Evolutionary conservation across 2,797 vertebrate species (phyloP), one percentile per base, ranked within the genome.

Genomic region (Chaetodon trifasciatus): DNA sequence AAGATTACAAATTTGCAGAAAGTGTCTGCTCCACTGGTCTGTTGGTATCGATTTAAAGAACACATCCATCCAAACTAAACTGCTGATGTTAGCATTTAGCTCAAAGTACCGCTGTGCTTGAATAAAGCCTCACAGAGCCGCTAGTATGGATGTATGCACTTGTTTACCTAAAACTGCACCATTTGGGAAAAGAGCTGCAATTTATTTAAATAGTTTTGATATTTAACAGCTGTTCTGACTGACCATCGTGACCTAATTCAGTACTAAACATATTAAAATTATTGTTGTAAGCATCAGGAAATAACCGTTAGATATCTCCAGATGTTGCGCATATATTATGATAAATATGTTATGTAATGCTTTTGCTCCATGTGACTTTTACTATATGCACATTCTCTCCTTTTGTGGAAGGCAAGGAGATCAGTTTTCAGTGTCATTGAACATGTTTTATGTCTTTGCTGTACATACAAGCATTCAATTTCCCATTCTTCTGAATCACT

Each of bases 381-480:
- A 57, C 40, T 50, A 9, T 49, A n/a, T 61, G 46, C 37, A 72
- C 28, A n/a, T 40, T 40, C 2, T 32, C 12, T 58, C 28, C 17
- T 53, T 63, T 61, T 24, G 35, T 64, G 24, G 28, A 4, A 47
- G 52, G 60, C 9, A 23, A 65, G 19, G 4, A 19, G 21, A 46
- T 63, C 53, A 44, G n/a, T 39, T 63, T 24, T 35, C 32, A 60
- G 10, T 55, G 44, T 37, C 32, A 46, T 8, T 37, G 37, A 53
- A 64, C 58, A 37, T 40, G 63, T 53, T 76, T 60, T 42, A 13
- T 28, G 49, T 28, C 24, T 50, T 57, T 67, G 35, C 19, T 63
- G 37, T 49, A 28, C 28, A 32, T 32, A 32, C 28, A 32, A 32
- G 28, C 28, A 4, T 32, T 3, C 3, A 32, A 4, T 32, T 32